Conservation (phyloP, 2,113 vertebrate species). For the Mus spicilegus region DNA sequence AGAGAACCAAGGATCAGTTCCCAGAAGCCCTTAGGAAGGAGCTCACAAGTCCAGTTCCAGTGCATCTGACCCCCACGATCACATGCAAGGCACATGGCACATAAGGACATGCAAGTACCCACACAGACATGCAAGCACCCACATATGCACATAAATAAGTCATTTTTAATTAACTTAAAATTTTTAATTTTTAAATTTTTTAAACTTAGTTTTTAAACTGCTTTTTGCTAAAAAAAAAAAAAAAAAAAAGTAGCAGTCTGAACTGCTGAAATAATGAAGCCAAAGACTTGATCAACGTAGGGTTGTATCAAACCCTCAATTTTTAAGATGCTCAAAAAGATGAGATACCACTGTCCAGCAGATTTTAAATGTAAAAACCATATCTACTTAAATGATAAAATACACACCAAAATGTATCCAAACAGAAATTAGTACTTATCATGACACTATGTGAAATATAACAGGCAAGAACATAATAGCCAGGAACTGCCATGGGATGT, state of each 20-base stretch:
- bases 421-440: not conserved
- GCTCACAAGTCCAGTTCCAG: not conserved
- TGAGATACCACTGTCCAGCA: not conserved
- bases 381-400: conserved; percentile 16
- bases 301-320: not conserved
- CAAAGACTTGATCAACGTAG: not conserved
- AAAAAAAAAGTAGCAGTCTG: not conserved
- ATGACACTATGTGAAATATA: conserved; percentile 14
- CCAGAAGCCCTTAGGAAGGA: not conserved
- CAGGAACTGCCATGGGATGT: not conserved
- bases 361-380: not conserved
- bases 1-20: not conserved
- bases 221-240: not conserved
- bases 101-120: not conserved
- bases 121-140: not conserved
- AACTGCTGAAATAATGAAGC: not conserved
- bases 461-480: not conserved
- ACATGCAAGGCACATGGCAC: not conserved
- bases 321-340: not conserved
- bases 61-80: not conserved
- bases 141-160: not conserved
- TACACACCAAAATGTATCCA: not conserved
- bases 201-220: not conserved
- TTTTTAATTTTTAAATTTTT: not conserved
- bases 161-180: not conserved